Percentiles rank a stretch among this genome's conserved stretches.
Evolutionary conservation across 1,140 invertebrate genomes (phyloP).

Genomic region (Dreissena rostriformis): DNA sequence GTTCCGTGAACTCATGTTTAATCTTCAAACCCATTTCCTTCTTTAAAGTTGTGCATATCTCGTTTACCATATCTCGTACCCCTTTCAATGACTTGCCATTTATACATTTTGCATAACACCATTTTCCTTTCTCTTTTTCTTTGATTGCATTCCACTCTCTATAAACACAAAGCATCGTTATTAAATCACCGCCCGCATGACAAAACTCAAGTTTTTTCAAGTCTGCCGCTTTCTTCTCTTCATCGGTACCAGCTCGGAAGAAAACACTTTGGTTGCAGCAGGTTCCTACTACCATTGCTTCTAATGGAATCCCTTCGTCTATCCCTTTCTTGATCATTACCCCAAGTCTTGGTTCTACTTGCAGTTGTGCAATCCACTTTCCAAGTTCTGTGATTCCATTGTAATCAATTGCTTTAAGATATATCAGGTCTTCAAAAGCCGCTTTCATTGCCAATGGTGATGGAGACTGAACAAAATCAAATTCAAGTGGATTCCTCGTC

Average conservation of each 20-base stretch:
- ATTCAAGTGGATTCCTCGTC: constrained; percentile 67
- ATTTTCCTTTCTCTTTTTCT: constrained; percentile 67
- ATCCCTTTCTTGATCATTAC: constrained; percentile 65
- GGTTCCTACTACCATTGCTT: constrained; percentile 74
- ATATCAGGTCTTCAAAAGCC: constrained; percentile 63
- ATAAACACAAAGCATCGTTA: constrained; percentile 96
- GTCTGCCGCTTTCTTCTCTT: constrained; percentile 86
- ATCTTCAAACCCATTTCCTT: constrained; percentile 63
- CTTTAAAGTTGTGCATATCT: constrained; percentile 64
- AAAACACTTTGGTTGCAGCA: constrained; percentile 66
- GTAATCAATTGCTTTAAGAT: constrained; percentile 66
- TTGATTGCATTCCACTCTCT: constrained; percentile 79
- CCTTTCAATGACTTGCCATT: constrained; percentile 72
- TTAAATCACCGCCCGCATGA: constrained; percentile 93
- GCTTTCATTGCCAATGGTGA: constrained; percentile 60
- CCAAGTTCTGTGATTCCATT: constrained; percentile 75
- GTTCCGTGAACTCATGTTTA: constrained; percentile 56
- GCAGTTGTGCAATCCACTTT: constrained; percentile 74
- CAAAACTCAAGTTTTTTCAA: constrained; percentile 86
- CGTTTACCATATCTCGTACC: constrained; percentile 68
- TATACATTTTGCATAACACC: constrained; percentile 73
- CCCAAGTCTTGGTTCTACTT: constrained; percentile 71
- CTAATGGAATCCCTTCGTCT: constrained; percentile 84
- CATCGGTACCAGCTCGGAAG: constrained; percentile 75
- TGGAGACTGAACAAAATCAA: constrained; percentile 76